These are phyloP conservation scores for Cephus pulcher DNA, from an alignment of 2,888 invertebrate genomes.

Conservation along the genomic window DNA sequence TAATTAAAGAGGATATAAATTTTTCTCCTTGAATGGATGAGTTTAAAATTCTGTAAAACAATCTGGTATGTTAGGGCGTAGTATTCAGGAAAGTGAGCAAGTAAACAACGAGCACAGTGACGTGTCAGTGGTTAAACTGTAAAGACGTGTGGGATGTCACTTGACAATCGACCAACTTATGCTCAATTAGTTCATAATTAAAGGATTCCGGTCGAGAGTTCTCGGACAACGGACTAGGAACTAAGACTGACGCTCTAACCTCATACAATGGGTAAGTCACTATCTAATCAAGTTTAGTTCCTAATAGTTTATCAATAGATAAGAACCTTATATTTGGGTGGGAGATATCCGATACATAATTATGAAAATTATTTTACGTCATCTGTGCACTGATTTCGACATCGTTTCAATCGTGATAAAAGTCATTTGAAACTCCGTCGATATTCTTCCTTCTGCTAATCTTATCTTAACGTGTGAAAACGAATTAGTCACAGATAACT, in stretches of 20 bases:
- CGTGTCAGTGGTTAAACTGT: conserved; percentile 25
- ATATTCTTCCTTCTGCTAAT: conserved; percentile 24
- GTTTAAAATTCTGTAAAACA: background rate
- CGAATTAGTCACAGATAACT: conserved; percentile 36
- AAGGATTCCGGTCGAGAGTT: conserved; percentile 28
- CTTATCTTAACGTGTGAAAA: conserved; percentile 31
- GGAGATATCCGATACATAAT: background rate
- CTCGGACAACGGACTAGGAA: conserved; percentile 25
- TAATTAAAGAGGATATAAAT: background rate
- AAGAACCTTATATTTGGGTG: background rate
- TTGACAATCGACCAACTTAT: conserved; percentile 27
- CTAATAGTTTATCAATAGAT: background rate
- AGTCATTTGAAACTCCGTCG: background rate
- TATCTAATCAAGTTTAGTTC: background rate
- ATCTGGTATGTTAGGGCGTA: background rate
- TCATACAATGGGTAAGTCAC: conserved; percentile 41
- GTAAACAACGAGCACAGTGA: conserved; percentile 24
- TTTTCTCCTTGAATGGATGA: background rate
- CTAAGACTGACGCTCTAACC: conserved; percentile 33
- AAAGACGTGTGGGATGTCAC: conserved; percentile 40
- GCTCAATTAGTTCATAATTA: conserved; percentile 38
- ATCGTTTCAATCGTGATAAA: background rate
- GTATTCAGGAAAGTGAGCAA: background rate
- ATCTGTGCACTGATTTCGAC: background rate
- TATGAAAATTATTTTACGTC: background rate